Conservation (phyloP, 2,888 invertebrate genomes). For the Meteorus colon region DNA sequence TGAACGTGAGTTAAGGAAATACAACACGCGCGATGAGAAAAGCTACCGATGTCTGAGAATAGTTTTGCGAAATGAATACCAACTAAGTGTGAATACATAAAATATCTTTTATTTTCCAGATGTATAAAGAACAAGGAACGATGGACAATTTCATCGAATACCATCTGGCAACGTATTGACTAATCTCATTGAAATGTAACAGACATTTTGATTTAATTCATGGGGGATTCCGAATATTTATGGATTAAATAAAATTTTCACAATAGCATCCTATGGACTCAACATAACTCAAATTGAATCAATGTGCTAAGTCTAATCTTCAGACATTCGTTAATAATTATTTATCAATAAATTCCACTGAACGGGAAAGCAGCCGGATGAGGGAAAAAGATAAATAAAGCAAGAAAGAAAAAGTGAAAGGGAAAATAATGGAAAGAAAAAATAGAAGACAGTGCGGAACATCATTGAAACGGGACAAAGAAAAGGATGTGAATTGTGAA, state of each 20-base stretch:
- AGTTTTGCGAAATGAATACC: constrained; percentile 60
- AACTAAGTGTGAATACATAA: constrained; percentile 42
- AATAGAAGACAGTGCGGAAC: constrained; percentile 29
- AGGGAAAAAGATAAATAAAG: constrained; percentile 7
- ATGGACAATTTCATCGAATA: neutral
- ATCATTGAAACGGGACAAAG: constrained; percentile 54
- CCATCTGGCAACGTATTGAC: neutral
- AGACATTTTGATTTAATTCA: neutral
- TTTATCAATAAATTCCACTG: neutral
- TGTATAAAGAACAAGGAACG: neutral
- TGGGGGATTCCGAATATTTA: no score
- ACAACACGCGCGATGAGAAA: constrained; percentile 9
- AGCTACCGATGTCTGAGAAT: constrained; percentile 48
- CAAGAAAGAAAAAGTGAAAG: neutral
- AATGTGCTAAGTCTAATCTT: neutral
- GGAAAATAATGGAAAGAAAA: constrained; percentile 1
- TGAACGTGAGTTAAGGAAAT: neutral
- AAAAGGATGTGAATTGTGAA: constrained; percentile 58
- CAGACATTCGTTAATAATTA: neutral
- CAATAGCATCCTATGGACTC: no score
- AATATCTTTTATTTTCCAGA: neutral
- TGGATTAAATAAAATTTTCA: no score
- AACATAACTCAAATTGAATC: no score
- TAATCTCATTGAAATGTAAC: constrained; percentile 2
- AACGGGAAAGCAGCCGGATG: neutral